Conservation (phyloP, 2,113 vertebrate genomes). For the Anhinga rufa region DNA sequence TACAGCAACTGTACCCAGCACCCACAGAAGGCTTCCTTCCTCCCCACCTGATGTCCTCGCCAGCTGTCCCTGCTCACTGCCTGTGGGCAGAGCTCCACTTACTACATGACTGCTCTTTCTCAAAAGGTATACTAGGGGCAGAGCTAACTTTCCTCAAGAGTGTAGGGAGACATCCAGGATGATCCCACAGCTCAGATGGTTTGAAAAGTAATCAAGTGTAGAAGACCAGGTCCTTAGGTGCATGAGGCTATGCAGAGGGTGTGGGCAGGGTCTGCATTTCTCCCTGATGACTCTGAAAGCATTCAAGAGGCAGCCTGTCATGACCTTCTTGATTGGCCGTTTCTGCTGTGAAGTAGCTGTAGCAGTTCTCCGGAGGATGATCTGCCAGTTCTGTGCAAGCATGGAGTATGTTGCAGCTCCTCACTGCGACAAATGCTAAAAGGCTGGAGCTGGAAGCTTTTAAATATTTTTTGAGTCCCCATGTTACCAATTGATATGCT, state of each 20-base stretch:
- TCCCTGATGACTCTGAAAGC: background rate
- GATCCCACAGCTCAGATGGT: background rate
- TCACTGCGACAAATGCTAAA: background rate
- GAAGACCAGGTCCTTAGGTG: background rate
- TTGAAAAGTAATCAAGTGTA: background rate
- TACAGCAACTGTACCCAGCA: background rate
- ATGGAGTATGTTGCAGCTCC: background rate
- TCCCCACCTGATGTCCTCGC: background rate
- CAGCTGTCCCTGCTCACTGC: background rate
- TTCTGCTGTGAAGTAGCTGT: background rate
- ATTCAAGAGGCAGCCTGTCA: background rate
- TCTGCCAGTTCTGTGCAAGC: background rate
- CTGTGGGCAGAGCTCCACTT: background rate
- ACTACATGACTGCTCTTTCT: background rate
- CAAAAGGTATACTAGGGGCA: too few species aligned
- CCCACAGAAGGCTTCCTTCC: background rate
- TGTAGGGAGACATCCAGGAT: background rate
- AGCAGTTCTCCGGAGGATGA: background rate
- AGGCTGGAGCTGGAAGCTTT: background rate
- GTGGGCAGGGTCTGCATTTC: background rate
- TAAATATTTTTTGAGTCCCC: background rate
- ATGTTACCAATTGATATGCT: rapidly evolving
- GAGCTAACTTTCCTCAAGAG: background rate
- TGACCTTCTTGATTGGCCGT: background rate
- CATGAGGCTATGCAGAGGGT: rapidly evolving